A percentile compares a stretch with the other conserved stretches of the same genome.
Evolutionary conservation across 2,797 vertebrate genomes (phyloP).

Genomic region (Adrianichthys oophorus): DNA sequence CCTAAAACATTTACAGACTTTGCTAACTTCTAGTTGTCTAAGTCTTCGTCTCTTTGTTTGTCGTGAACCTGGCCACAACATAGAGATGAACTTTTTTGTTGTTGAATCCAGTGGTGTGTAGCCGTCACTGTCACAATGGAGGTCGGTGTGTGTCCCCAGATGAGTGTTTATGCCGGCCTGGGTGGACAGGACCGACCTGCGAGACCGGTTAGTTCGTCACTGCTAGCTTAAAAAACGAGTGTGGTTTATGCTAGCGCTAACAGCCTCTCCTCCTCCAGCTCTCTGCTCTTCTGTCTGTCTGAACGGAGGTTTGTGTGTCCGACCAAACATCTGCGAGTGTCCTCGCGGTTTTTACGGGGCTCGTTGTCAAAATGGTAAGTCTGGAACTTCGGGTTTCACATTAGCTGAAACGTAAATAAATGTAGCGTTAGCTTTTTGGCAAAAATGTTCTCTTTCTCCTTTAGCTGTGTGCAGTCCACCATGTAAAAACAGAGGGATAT

Average conservation of each 20-base stretch:
- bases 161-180: conserved; percentile 73
- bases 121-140: conserved; percentile 81
- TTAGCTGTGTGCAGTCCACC: conserved; percentile 86
- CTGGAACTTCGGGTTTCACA: accelerated
- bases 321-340: conserved; percentile 73
- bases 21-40: too few relatives aligned
- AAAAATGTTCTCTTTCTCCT: neutral
- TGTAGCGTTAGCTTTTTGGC: too few relatives aligned
- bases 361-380: conserved; percentile 81
- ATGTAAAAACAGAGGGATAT: conserved; percentile 87
- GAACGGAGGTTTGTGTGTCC: conserved; percentile 79
- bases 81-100: neutral
- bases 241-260: neutral
- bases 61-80: neutral
- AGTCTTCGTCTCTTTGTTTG: neutral
- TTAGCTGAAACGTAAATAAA: neutral
- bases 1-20: neutral
- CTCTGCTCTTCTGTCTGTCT: conserved; percentile 81
- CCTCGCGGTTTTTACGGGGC: conserved; percentile 81
- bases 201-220: conserved; percentile 71
- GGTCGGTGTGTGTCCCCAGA: conserved; percentile 80
- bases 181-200: conserved; percentile 82
- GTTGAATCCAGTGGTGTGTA: conserved; percentile 77
- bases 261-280: conserved; percentile 54
- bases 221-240: neutral